These are phyloP conservation scores for Pelvicachromis taeniatus DNA, from an alignment of 2,113 vertebrate species.

Conservation along the genomic window DNA sequence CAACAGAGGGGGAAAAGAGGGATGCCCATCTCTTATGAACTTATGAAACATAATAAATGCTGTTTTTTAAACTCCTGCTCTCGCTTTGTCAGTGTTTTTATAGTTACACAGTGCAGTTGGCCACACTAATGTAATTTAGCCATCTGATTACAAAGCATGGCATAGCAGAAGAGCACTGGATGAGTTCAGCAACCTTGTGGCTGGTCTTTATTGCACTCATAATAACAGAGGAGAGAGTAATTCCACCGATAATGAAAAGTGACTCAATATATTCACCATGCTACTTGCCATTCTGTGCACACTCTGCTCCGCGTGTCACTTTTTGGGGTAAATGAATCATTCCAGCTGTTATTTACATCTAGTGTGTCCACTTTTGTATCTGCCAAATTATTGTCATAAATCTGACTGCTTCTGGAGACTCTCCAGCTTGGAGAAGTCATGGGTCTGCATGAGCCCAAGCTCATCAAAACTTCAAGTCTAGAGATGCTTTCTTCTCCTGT, in stretches of 20 bases:
- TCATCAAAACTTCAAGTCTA: conserved; percentile 11
- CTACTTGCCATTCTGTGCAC: conserved; percentile 45
- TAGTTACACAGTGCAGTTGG: not conserved
- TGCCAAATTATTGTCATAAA: conserved; percentile 52
- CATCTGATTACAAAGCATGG: conserved; percentile 24
- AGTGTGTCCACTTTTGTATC: conserved; percentile 37
- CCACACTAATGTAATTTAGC: conserved; percentile 23
- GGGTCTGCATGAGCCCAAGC: not conserved
- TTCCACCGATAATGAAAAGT: conserved; percentile 64
- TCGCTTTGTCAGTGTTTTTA: not conserved
- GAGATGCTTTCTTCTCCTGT: not conserved
- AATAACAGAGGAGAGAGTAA: conserved; percentile 58
- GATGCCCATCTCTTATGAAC: too few relatives aligned
- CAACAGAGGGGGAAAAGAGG: too few relatives aligned
- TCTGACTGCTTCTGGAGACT: conserved; percentile 33
- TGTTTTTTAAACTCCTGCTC: not conserved
- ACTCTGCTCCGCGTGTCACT: conserved; percentile 29
- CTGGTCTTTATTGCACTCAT: conserved; percentile 45
- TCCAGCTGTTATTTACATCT: conserved; percentile 64
- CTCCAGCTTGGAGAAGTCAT: conserved; percentile 13
- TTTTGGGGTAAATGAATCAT: conserved; percentile 64
- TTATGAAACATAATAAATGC: not conserved
- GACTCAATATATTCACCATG: conserved; percentile 50
- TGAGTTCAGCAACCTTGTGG: conserved; percentile 43
- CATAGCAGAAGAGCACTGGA: conserved; percentile 16